phyloP scores from a whole-genome alignment of 2,113 vertebrate species.

The Pelusios castaneus region DNA sequence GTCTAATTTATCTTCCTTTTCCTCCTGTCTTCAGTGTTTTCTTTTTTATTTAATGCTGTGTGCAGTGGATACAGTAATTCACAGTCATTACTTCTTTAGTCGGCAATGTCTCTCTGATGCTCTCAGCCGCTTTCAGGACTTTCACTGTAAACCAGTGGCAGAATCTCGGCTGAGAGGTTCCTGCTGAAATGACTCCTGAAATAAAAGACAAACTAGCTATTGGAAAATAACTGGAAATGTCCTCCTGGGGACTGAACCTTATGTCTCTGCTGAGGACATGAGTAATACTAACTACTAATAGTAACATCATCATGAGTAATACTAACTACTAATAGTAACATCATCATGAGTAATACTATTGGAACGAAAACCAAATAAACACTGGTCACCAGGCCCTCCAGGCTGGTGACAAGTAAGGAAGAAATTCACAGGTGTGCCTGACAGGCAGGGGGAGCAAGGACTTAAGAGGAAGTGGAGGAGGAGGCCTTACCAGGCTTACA shows the following conservation, averaged over 20 bases:
- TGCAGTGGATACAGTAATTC: not conserved
- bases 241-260: constrained; percentile 52
- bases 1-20: constrained; percentile 42
- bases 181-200: constrained; percentile 58
- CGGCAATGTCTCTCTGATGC: not conserved
- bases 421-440: constrained; percentile 34
- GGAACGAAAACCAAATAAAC: constrained; percentile 22
- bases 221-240: constrained; percentile 72
- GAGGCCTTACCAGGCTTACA: not conserved
- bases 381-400: not conserved
- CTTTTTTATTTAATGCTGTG: constrained; percentile 52
- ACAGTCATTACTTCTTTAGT: constrained; percentile 64
- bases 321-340: too few relatives aligned
- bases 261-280: constrained; percentile 53
- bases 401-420: not conserved
- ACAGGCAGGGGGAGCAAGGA: not conserved
- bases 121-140: not conserved
- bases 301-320: constrained; percentile 44
- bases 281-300: too few relatives aligned
- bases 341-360: constrained; percentile 37
- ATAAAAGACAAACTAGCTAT: constrained; percentile 70
- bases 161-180: constrained; percentile 26
- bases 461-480: not conserved
- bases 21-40: constrained; percentile 29
- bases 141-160: constrained; percentile 30